Evolutionary conservation across 2,888 invertebrate species (phyloP), one percentile per base, ranked within the genome.

Genomic region (Yponomeuta cagnagella): DNA sequence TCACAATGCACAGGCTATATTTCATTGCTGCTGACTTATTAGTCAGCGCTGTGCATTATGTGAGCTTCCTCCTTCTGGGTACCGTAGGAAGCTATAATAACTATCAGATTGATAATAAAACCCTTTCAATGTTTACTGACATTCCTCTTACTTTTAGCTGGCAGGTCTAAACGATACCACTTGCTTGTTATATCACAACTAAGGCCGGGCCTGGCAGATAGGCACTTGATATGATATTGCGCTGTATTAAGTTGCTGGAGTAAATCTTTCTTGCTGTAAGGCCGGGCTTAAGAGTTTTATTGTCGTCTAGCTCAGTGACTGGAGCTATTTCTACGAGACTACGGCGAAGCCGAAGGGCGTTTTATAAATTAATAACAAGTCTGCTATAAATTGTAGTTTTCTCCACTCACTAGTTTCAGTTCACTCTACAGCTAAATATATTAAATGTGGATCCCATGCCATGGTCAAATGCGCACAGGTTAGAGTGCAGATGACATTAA

Each of bases 221-320:
- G 78, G 76, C 75, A 70, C 73, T 48, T 10, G 82, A 84, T 88
- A 87, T 87, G 86, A 84, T 86, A 78, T 81, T 83, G 15, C 52
- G 52, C 52, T 58, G 90, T 87, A 90, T 90, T 90, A 90, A 88
- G 84, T 89, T 84, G 80, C 80, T 83, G 80, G 83, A 88, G 90
- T 90, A 91, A 92, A 92, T 91, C 90, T 91, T 89, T 81, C 82
- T 78, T 77, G 82, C 81, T 80, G 73, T 76, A 75, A 83, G 84
- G 84, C 87, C 82, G 82, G 86, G 89, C 91, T 92, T 91, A 91
- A 78, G 88, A 90, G 86, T 92, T 92, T 92, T 92, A 92, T 88
- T 91, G 88, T 88, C 81, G 81, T 81, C 64, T 31, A 10, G 30
- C 64, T 23, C 10, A 64, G 64, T 10, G 64, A 58, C 64, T 64